phyloP scores from a whole-genome alignment of 1,140 invertebrate species.

The Drosophila chauvacae region DNA sequence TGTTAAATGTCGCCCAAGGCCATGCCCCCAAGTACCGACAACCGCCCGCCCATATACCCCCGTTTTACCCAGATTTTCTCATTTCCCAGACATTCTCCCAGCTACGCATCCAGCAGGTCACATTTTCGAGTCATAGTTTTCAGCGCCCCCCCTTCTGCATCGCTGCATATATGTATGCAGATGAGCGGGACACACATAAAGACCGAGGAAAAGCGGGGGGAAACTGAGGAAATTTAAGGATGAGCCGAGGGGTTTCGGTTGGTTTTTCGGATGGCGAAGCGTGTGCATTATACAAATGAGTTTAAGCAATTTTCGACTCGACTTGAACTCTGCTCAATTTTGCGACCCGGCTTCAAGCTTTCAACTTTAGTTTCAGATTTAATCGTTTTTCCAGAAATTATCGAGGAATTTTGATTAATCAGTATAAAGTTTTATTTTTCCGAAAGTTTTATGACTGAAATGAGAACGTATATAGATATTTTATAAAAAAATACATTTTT shows the following conservation, averaged over 20 bases:
- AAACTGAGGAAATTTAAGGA: not conserved
- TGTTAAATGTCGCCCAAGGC: slow-evolving; percentile 74
- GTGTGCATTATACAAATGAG: slow-evolving; percentile 66
- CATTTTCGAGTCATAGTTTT: slow-evolving; percentile 64
- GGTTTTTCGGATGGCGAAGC: slow-evolving; percentile 28
- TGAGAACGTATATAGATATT: too few species aligned
- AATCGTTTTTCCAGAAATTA: slow-evolving; percentile 35
- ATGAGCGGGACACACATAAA: slow-evolving; percentile 41
- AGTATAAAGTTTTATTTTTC: not conserved
- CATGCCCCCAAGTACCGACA: slow-evolving; percentile 31
- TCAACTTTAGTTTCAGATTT: slow-evolving; percentile 42
- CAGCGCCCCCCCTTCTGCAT: slow-evolving; percentile 21
- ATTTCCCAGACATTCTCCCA: slow-evolving; percentile 29
- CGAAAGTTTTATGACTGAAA: slow-evolving; percentile 7
- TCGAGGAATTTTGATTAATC: slow-evolving; percentile 34
- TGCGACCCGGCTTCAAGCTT: slow-evolving; percentile 9
- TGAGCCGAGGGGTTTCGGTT: not conserved
- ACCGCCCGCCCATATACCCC: not conserved
- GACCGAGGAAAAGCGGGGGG: slow-evolving; percentile 20
- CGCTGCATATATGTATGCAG: slow-evolving; percentile 46
- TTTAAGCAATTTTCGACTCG: slow-evolving; percentile 60
- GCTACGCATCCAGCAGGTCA: slow-evolving; percentile 50
- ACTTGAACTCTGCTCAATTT: slow-evolving; percentile 45
- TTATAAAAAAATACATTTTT: not conserved
- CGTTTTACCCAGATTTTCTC: not conserved